Evolutionary conservation across 2,888 invertebrate genomes (phyloP).

Genomic region (Teleogryllus oceanicus): DNA sequence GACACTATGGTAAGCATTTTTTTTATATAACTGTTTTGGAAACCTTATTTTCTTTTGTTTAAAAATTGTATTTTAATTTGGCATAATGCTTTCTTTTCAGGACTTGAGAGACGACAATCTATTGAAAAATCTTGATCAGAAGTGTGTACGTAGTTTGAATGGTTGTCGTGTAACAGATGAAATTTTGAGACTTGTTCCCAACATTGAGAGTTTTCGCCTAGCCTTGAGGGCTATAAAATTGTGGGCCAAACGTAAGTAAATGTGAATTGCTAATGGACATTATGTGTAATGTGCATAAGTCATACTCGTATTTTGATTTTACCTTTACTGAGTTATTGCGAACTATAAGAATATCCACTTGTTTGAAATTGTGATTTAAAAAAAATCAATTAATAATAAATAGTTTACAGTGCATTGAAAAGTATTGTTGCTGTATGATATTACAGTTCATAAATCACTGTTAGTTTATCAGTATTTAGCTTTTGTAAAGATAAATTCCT

Average conservation of each 20-base stretch:
- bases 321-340: no score
- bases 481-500: no score
- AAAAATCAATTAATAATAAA: no score
- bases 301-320: no score
- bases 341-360: no score
- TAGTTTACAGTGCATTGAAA: no score
- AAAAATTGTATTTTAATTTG: not conserved
- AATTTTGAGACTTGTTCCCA: constrained; percentile 91
- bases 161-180: constrained; percentile 99
- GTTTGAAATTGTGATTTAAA: no score
- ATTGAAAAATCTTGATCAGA: constrained; percentile 90
- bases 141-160: constrained; percentile 94
- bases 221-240: constrained; percentile 92
- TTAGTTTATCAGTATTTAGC: no score
- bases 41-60: not conserved
- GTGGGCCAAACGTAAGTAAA: constrained; percentile 91
- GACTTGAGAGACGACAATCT: constrained; percentile 87
- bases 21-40: not conserved
- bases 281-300: no score
- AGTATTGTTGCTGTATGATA: no score
- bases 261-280: not conserved
- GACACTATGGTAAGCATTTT: constrained; percentile 57
- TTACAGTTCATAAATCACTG: no score
- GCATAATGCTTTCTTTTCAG: constrained; percentile 46
- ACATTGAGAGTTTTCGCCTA: constrained; percentile 89